Conservation (phyloP, 2,113 vertebrate species). For the Emydura subglobosa region DNA sequence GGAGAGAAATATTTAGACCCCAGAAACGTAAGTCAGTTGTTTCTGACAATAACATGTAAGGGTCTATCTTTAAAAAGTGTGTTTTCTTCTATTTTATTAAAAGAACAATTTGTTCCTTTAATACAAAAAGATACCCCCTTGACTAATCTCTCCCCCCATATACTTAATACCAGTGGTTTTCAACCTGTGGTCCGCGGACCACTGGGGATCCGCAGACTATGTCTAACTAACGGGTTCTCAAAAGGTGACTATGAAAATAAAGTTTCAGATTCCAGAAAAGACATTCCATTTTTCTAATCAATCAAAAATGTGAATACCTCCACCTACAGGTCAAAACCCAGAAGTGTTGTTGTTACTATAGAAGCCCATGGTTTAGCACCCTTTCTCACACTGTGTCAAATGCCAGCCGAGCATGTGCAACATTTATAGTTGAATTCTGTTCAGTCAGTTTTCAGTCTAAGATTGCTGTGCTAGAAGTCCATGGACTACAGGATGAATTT, state of each 20-base stretch:
- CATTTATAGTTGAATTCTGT: not conserved
- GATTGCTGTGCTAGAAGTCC: not conserved
- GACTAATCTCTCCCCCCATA: not conserved
- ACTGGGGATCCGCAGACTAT: not conserved
- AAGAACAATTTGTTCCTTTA: not conserved
- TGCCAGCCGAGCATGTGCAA: not conserved
- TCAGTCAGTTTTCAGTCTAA: not conserved
- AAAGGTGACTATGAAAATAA: too few relatives aligned
- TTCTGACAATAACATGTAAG: not conserved
- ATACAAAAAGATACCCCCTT: not conserved
- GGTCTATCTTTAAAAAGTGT: not conserved
- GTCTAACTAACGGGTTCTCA: too few relatives aligned
- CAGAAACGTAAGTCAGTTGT: not conserved
- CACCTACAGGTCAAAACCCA: not conserved
- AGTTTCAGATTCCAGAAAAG: not conserved
- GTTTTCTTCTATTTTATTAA: not conserved
- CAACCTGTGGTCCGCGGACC: not conserved
- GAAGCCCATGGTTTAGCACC: not conserved
- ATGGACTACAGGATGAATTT: not conserved
- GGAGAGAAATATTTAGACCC: not conserved
- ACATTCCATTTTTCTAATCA: not conserved
- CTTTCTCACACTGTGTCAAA: not conserved
- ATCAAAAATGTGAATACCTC: not conserved
- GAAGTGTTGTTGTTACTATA: not conserved
- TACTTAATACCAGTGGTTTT: not conserved